phyloP scores from a whole-genome alignment of 2,113 vertebrate species.

The Irena cyanogastra region DNA sequence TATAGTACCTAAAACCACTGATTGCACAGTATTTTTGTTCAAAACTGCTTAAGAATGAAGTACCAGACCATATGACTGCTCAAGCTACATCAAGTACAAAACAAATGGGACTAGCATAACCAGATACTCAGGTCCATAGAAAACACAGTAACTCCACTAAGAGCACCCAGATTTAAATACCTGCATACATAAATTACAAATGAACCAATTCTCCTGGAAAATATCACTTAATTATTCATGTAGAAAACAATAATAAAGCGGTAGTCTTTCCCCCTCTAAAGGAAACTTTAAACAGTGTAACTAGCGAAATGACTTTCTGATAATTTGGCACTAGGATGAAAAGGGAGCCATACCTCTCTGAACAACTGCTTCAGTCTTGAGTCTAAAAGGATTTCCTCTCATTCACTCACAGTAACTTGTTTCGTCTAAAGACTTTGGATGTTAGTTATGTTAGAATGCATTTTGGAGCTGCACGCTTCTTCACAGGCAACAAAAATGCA shows the following conservation, averaged over 20 bases:
- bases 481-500: background rate
- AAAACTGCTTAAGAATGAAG: background rate
- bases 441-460: background rate
- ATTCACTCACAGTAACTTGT: background rate
- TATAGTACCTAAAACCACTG: no score
- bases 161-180: background rate
- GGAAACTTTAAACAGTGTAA: background rate
- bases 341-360: background rate
- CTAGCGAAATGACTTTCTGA: background rate
- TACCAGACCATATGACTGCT: background rate
- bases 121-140: background rate
- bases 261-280: background rate
- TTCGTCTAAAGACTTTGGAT: background rate
- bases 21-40: background rate
- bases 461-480: background rate
- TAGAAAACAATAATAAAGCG: background rate
- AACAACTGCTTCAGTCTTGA: background rate
- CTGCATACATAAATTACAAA: background rate
- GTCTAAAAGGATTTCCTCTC: background rate
- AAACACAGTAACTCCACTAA: background rate
- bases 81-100: background rate
- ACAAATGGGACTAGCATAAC: background rate
- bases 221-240: background rate
- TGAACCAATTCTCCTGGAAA: background rate
- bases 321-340: background rate